Evolutionary conservation across 2,888 invertebrate genomes (phyloP).

Genomic region (Phrixothrix hirtus): DNA sequence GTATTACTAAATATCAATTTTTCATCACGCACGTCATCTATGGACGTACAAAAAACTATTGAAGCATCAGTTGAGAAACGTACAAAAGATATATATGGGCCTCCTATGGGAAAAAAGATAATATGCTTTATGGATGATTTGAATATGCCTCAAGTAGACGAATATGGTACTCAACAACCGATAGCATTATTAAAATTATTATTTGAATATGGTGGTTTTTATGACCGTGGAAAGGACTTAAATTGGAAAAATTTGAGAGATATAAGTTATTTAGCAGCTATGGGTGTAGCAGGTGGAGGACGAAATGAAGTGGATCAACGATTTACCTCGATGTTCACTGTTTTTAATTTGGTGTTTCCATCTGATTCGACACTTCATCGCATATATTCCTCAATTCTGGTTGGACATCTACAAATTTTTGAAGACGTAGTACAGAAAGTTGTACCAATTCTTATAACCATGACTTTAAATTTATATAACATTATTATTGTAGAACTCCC

Average conservation of each 20-base stretch:
- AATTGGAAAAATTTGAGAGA: slow-evolving; percentile 89
- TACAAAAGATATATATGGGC: slow-evolving; percentile 88
- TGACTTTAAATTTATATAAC: slow-evolving; percentile 84
- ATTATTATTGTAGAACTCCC: slow-evolving; percentile 77
- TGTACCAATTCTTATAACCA: slow-evolving; percentile 69
- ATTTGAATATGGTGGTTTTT: slow-evolving; percentile 87
- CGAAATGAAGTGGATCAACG: slow-evolving; percentile 88
- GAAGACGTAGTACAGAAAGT: slow-evolving; percentile 68
- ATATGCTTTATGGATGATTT: slow-evolving; percentile 92
- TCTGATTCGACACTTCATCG: slow-evolving; percentile 74
- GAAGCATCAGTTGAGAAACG: slow-evolving; percentile 89
- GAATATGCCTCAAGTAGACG: slow-evolving; percentile 90
- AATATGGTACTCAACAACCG: slow-evolving; percentile 92
- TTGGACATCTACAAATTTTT: slow-evolving; percentile 76
- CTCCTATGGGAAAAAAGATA: slow-evolving; percentile 86
- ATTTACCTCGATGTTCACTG: slow-evolving; percentile 88
- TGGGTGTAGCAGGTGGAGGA: slow-evolving; percentile 88
- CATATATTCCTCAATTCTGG: slow-evolving; percentile 81
- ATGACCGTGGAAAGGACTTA: slow-evolving; percentile 85
- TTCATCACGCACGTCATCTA: slow-evolving; percentile 86
- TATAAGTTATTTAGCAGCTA: slow-evolving; percentile 78
- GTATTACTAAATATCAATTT: slow-evolving; percentile 84
- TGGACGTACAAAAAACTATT: slow-evolving; percentile 86
- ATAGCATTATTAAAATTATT: slow-evolving; percentile 88
- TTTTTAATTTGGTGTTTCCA: slow-evolving; percentile 85